Base-by-base conservation (phyloP, 2,113 vertebrate species). In the Microcebus murinus region DNA sequence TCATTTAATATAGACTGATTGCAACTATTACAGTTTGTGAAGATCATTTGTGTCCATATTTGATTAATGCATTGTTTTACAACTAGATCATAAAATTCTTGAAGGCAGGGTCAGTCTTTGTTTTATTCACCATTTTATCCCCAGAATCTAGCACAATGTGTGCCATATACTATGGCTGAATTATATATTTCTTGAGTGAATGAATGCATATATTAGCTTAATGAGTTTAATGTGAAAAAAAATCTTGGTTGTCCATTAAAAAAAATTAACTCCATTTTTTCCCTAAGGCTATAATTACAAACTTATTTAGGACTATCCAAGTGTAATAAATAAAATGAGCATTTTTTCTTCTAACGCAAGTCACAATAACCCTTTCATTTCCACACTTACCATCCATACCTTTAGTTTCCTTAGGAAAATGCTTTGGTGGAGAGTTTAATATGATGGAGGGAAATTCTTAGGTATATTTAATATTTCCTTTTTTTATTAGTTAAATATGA, bases 331-430 rank as follows among this genome's bases (percentile, higher is more conserved):
- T 77, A 92, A 91, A 77, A 73, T 21, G 34, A 91, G 21, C 11
- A 31, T 68, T 57, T 65, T 48, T 80, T 90, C 21, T 90, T 23
- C 18, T 18, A 76, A 18, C 18, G 21, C 4, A 52, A 93, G 59
- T 87, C 13, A 87, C 10, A 97, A 45, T 48, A 88, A 50, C 21
- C 29, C 42, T 65, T 87, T 74, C 77, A 77, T 90, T 23, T 59
- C 27, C 17, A 76, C 14, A 76, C 31, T 73, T 63, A 10, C 29
- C 13, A 13, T 73, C 8, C n/a, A 14, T 73, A 61, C 7, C 42
- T 77, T 57, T 80, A 55, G 39, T 13, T 83, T 87, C 55, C 79
- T 85, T 65, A 55, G 17, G 57, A 88, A 96, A 96, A 91, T 7
- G 36, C 57, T 83, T 94, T 7, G 27, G 18, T 93, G 23, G 27